Evolutionary conservation across 2,888 invertebrate genomes (phyloP).

Genomic region (Tiliacea aurago): DNA sequence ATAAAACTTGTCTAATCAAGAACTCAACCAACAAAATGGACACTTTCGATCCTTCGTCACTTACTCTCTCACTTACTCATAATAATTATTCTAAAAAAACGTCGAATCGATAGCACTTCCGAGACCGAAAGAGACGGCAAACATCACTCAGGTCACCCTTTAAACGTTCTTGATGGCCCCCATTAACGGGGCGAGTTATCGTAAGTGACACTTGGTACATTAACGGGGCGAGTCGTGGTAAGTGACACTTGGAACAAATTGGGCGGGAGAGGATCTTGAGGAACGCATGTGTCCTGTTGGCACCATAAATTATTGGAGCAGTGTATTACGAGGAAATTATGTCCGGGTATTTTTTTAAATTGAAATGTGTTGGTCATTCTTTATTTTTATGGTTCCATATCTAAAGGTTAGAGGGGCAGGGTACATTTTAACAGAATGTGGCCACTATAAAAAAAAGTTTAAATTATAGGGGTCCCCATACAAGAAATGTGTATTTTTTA

Average conservation of each 20-base stretch:
- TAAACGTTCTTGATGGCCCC: constrained; percentile 75
- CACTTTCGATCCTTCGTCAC: background rate
- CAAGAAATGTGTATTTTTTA: too few species aligned
- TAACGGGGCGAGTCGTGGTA: constrained; percentile 76
- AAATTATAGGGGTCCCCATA: too few species aligned
- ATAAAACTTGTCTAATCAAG: background rate
- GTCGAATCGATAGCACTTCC: constrained; percentile 40
- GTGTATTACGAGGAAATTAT: background rate
- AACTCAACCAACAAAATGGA: background rate
- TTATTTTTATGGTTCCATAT: background rate
- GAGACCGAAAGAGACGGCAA: constrained; percentile 53
- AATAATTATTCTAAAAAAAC: constrained; percentile 39
- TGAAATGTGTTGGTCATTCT: background rate
- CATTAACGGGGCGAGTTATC: constrained; percentile 77
- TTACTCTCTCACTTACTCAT: background rate
- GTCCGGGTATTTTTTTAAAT: background rate
- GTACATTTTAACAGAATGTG: too few species aligned
- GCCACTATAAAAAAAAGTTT: too few species aligned
- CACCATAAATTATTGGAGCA: constrained; percentile 48
- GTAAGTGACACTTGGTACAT: constrained; percentile 76
- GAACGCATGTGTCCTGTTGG: constrained; percentile 52
- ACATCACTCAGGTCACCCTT: constrained; percentile 61
- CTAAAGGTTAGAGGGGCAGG: too few species aligned
- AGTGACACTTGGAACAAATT: constrained; percentile 78
- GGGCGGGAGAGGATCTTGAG: constrained; percentile 63